These are phyloP conservation scores for Eulemur coronatus DNA, from an alignment of 2,797 vertebrate genomes.

Conservation along the genomic window DNA sequence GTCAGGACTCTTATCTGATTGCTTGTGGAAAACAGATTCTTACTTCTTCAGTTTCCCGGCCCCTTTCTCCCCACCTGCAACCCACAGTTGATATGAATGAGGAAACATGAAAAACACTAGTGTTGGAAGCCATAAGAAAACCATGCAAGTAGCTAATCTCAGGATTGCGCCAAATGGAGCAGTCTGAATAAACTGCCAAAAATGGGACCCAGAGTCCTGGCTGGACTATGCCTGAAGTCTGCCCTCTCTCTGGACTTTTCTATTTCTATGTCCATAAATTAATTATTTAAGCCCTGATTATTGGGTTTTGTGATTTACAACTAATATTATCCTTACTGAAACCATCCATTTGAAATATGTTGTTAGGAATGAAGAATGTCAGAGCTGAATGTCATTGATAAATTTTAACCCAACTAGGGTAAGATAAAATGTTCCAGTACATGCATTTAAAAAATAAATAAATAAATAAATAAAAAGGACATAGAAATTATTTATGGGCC, in stretches of 20 bases:
- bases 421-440: conserved; percentile 9
- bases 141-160: background rate
- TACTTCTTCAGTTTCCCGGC: background rate
- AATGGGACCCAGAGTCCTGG: background rate
- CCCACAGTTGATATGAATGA: background rate
- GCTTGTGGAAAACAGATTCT: background rate
- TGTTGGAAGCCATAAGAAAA: background rate
- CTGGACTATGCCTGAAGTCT: background rate
- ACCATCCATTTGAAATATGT: background rate
- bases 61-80: background rate
- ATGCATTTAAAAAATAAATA: background rate
- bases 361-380: background rate
- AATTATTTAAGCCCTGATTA: background rate
- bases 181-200: background rate
- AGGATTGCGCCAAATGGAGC: background rate
- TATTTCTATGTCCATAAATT: background rate
- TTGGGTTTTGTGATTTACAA: background rate
- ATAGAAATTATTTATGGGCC: conserved; percentile 31
- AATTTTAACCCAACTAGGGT: background rate
- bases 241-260: background rate
- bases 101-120: background rate
- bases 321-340: background rate
- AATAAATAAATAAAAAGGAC: background rate
- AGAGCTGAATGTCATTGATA: conserved; percentile 10
- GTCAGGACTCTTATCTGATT: background rate